Evolutionary conservation across 2,888 invertebrate species (phyloP), one percentile per base, ranked within the genome.

Genomic region (Chromoteleia sp.): DNA sequence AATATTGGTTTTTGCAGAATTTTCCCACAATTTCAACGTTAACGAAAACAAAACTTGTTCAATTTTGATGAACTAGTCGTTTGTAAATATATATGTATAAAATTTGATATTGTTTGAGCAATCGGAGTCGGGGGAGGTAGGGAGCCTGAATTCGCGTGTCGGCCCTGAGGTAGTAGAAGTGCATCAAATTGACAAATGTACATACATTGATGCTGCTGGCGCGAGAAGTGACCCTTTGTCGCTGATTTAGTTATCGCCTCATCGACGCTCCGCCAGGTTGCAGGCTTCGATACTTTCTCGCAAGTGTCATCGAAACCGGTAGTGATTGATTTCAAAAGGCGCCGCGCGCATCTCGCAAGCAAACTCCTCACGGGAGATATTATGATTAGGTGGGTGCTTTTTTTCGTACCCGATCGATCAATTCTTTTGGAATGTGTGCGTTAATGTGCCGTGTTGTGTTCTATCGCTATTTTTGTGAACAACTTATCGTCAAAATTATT

Each of bases 371-470:
- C 86, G 78, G 85, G 86, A 86, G 88, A 86, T 91, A 91, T 91
- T 91, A 91, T 91, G 91, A 90, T 90, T 90, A 91, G 91, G 91
- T 91, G 85, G 91, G 90, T 88, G 65, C 50, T 14, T 19, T 43
- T 56, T 45, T 33, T 14, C 10, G 12, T 67, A 25, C 29, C 29
- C 14, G 5, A 45, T 19, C 12, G 58, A 59, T 29, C 19, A 12
- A 30, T 33, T 25, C 10, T 29, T 54, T 41, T 12, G 14, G n/a
- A 33, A 61, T 25, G 36, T 50, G 52, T 7, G 33, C n/a, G 21
- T 10, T 3, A 14, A 12, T 63, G 63, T 63, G 63, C 8, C 17
- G 52, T 30, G 52, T 29, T n/a, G 2, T 19, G n/a, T 45, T 14
- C 8, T 43, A n/a, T 12, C 2, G 6, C 25, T 2, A 25, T 4